These are phyloP conservation scores for Ptychoptera albimana DNA, from an alignment of 2,888 invertebrate genomes.

Conservation along the genomic window DNA sequence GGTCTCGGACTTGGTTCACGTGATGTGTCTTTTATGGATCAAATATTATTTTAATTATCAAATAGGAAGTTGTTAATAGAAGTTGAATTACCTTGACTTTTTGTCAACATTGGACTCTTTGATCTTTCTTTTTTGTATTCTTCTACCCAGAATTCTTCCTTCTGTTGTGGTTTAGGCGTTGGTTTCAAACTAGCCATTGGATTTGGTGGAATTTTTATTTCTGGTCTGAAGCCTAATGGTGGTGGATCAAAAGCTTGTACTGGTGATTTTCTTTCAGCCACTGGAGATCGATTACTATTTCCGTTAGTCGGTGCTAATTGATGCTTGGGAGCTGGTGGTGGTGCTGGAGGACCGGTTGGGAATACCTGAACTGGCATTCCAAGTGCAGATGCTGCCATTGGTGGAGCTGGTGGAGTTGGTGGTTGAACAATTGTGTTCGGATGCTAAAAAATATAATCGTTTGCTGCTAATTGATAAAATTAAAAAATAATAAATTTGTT, in stretches of 20 bases:
- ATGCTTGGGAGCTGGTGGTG: slow-evolving; percentile 19
- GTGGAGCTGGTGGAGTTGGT: slow-evolving; percentile 42
- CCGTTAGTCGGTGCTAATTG: slow-evolving; percentile 22
- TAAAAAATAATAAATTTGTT: background rate
- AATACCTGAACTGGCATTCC: slow-evolving; percentile 49
- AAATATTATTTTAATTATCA: no score
- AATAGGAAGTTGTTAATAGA: no score
- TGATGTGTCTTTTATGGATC: no score
- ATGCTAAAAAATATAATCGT: background rate
- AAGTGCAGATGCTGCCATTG: slow-evolving; percentile 43
- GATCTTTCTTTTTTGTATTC: slow-evolving; percentile 34
- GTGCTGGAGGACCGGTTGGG: slow-evolving; percentile 32
- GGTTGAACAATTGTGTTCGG: slow-evolving; percentile 19
- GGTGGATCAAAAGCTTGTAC: slow-evolving; percentile 34
- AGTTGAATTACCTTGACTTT: slow-evolving; percentile 12
- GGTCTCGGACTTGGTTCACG: slow-evolving; percentile 11
- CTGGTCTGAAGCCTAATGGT: slow-evolving; percentile 44
- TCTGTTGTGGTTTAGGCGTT: slow-evolving; percentile 50
- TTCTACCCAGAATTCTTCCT: slow-evolving; percentile 43
- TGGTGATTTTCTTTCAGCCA: slow-evolving; percentile 32
- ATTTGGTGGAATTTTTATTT: slow-evolving; percentile 58
- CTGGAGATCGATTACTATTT: slow-evolving; percentile 27
- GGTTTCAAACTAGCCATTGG: slow-evolving; percentile 53
- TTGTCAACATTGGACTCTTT: slow-evolving; percentile 31
- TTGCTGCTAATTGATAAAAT: slow-evolving; percentile 11